Evolutionary conservation across 2,113 vertebrate genomes (phyloP), one percentile per base, ranked within the genome.

Genomic region (Odobenus rosmarus): DNA sequence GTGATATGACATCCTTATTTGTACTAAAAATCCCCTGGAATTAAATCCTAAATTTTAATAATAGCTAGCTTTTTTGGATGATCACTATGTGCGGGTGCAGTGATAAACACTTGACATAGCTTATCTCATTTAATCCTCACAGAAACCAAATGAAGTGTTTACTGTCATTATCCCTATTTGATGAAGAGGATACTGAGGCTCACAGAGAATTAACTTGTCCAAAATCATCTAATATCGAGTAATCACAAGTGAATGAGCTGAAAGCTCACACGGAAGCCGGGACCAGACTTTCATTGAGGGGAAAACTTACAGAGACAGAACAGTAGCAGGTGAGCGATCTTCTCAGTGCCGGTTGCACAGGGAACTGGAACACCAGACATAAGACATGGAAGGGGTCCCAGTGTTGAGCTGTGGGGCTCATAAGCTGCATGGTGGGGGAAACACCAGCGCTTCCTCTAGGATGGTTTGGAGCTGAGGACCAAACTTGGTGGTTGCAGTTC

Each of bases 121-220:
- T 97, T 95, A 97, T 97, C 76, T 97, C 95, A 93, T 97, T 98
- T 97, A 93, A 97, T 96, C 84, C 71, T 90, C 81, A 93, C 90
- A 98, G 96, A 97, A 96, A 96, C 96, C 90, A 92, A 97, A 92
- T 97, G 96, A 97, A 96, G 90, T 96, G 94, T 92, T 97, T 96
- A 85, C 90, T 82, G 57, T 92, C 94, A 95, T 96, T 97, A 95
- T 88, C 71, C 33, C 9, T 93, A 51, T 96, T 98, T 98, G 93
- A 94, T 88, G 96, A 90, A 97, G 96, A 98, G 88, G 90, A 92
- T 88, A 79, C 57, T 51, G 51, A 96, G 72, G 90, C 89, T 97
- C 74, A 87, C 42, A 81, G 84, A 97, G 88, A 96, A 88, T 90
- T 97, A 96, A 93, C 62, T 82, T 71, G 24, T 90, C 67, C 84